Conservation (phyloP, 2,888 invertebrate genomes). For the Trimorus sp. region DNA sequence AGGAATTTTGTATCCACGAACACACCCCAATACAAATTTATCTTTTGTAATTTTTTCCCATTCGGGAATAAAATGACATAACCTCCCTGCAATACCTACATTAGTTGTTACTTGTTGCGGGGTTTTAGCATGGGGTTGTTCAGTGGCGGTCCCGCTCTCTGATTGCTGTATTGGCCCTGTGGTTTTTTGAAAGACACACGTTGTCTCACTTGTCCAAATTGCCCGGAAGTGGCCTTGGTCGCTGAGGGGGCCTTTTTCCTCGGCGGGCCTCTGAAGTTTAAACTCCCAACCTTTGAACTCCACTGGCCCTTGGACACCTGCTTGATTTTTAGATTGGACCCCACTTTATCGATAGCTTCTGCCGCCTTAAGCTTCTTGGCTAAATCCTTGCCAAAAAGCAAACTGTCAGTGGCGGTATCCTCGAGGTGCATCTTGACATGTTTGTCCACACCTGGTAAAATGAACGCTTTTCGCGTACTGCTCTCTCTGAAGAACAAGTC, state of each 20-base stretch:
- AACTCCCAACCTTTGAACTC: no score
- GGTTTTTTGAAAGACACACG: conserved; percentile 10
- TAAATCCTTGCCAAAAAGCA: background rate
- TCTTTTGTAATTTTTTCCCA: conserved; percentile 5
- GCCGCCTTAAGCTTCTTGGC: background rate
- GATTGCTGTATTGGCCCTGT: background rate
- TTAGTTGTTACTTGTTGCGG: background rate
- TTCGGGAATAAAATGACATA: background rate
- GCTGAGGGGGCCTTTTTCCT: no score
- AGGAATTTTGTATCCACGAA: conserved; percentile 13
- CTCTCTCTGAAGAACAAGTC: background rate
- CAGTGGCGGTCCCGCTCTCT: no score
- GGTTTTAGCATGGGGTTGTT: background rate
- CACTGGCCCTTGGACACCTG: background rate
- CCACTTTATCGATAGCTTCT: conserved; percentile 4
- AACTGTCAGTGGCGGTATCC: background rate
- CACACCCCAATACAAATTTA: conserved; percentile 11
- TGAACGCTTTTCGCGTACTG: background rate
- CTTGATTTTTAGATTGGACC: background rate
- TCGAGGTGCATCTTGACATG: background rate
- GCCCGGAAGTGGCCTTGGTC: background rate
- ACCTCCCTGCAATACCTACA: conserved; percentile 16
- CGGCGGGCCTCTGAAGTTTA: no score
- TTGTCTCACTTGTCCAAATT: background rate
- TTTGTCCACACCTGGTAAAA: background rate